A percentile compares a stretch with the other conserved stretches of the same genome.
Conservation (phyloP, 2,113 vertebrate genomes). For the Podocnemis expansa region DNA sequence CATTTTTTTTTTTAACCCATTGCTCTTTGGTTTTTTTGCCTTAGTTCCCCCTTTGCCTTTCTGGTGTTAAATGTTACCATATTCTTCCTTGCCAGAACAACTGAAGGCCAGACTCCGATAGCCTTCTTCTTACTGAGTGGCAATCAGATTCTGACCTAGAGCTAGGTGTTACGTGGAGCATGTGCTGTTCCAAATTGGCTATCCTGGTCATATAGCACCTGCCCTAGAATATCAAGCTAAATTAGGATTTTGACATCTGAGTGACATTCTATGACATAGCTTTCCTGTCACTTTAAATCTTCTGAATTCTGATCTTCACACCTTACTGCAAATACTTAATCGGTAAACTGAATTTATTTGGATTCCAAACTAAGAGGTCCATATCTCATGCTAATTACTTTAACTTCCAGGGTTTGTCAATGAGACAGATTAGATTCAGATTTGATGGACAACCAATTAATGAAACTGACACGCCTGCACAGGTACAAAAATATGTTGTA, state of each 20-base stretch:
- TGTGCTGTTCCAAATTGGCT: not conserved
- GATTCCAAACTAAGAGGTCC: not conserved
- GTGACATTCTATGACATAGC: fast-evolving
- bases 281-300: fast-evolving
- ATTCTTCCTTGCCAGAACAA: not conserved
- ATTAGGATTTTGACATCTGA: fast-evolving
- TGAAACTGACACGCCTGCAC: slow-evolving; percentile 92
- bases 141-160: not conserved
- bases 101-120: not conserved
- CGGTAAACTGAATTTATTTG: not conserved
- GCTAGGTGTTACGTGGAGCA: not conserved
- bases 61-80: not conserved
- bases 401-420: slow-evolving; percentile 85
- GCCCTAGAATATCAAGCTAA: fast-evolving
- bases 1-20: not conserved
- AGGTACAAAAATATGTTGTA: slow-evolving; percentile 78
- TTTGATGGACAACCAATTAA: slow-evolving; percentile 96
- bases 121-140: not conserved
- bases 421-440: slow-evolving; percentile 92
- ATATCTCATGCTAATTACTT: not conserved
- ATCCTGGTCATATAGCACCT: not conserved
- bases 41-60: not conserved
- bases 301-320: not conserved
- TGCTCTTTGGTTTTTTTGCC: not conserved
- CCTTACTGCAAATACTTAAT: not conserved